Conservation (phyloP, 2,797 vertebrate genomes). For the Prunella strophiata region DNA sequence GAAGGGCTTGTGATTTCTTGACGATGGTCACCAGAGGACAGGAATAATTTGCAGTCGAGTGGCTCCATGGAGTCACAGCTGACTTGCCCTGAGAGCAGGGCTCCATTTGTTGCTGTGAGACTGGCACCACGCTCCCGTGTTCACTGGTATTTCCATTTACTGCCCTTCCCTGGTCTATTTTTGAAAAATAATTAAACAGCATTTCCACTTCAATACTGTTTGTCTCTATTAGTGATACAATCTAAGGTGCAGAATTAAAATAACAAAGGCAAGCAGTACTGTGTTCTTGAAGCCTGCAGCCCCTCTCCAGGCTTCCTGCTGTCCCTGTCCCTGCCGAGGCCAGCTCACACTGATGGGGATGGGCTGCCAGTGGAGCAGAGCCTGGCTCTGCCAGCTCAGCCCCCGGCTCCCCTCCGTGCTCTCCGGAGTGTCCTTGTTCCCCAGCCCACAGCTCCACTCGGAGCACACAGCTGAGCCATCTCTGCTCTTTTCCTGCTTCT, state of each 20-base stretch:
- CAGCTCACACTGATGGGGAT: neutral
- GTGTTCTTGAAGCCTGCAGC: neutral
- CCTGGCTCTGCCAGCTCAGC: neutral
- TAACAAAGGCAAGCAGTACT: fast-evolving
- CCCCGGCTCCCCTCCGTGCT: neutral
- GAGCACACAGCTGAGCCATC: neutral
- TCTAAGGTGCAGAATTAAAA: neutral
- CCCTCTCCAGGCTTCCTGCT: neutral
- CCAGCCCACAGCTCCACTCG: neutral
- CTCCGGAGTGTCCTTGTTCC: neutral
- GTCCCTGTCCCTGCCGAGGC: neutral
- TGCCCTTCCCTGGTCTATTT: neutral
- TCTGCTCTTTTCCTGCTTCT: slow-evolving; percentile 28
- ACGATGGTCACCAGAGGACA: neutral
- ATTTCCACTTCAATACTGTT: neutral
- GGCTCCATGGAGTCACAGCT: slow-evolving; percentile 14
- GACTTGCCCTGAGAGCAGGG: neutral
- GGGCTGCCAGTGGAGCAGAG: neutral
- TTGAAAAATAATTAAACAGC: neutral
- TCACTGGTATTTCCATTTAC: neutral
- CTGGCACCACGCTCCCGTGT: fast-evolving
- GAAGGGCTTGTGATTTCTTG: neutral
- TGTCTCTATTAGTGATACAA: neutral
- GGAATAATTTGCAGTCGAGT: neutral
- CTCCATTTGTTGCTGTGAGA: neutral